Conservation (phyloP, 2,888 invertebrate species). For the Drosophila nr. fundita region DNA sequence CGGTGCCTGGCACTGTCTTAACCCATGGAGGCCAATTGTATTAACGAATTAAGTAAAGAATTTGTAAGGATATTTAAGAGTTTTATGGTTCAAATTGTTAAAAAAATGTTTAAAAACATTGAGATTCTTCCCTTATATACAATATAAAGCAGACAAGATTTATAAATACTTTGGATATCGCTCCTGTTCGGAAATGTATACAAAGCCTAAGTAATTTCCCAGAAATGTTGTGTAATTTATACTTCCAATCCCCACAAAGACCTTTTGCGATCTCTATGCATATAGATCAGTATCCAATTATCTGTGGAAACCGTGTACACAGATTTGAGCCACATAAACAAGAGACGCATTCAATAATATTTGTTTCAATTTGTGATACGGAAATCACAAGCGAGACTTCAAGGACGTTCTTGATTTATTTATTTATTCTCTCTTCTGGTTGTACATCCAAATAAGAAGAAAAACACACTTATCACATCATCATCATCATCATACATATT, state of each 20-base stretch:
- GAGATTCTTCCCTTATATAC: neutral
- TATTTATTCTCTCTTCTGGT: slow-evolving; percentile 62
- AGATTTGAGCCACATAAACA: neutral
- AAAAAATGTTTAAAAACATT: neutral
- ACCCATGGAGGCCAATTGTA: slow-evolving; percentile 34
- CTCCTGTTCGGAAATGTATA: neutral
- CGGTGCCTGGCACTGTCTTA: slow-evolving; percentile 70
- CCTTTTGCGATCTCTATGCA: neutral
- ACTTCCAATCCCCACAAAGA: neutral
- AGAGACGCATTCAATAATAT: slow-evolving; percentile 39
- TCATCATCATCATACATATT: slow-evolving; percentile 46
- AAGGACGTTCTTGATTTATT: slow-evolving; percentile 82
- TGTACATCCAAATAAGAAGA: slow-evolving; percentile 19
- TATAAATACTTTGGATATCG: neutral
- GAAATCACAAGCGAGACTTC: slow-evolving; percentile 83
- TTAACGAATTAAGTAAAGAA: neutral
- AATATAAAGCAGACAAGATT: neutral
- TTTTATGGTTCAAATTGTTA: neutral
- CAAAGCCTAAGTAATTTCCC: neutral
- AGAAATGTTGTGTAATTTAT: neutral
- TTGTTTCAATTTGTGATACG: slow-evolving; percentile 73
- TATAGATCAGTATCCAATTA: neutral
- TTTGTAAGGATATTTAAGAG: neutral
- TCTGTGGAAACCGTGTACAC: neutral
- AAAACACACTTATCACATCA: slow-evolving; percentile 53